Conservation (phyloP, 2,797 vertebrate genomes). For the Allobates femoralis region DNA sequence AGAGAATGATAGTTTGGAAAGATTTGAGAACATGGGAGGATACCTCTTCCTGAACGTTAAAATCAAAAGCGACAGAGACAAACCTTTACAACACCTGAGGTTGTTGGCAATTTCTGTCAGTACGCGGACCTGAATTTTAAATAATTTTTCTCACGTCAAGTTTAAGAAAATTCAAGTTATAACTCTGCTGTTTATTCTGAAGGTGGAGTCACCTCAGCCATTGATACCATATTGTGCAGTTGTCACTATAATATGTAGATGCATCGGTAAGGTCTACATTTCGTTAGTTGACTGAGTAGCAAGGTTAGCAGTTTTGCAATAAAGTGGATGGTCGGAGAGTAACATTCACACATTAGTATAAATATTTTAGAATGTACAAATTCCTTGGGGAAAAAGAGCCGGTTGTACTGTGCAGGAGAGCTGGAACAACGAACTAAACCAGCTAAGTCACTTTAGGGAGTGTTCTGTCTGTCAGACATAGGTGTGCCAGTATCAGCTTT, state of each 20-base stretch:
- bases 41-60: background rate
- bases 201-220: background rate
- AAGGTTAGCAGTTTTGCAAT: background rate
- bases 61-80: conserved; percentile 5
- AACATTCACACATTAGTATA: background rate
- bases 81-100: background rate
- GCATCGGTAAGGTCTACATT: background rate
- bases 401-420: background rate
- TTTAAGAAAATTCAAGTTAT: conserved; percentile 29
- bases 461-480: conserved; percentile 24
- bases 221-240: background rate
- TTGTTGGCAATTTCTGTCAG: conserved; percentile 20
- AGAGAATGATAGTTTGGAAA: background rate
- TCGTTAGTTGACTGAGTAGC: background rate
- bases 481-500: conserved; percentile 52
- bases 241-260: too few relatives aligned
- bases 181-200: background rate
- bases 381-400: conserved; percentile 39
- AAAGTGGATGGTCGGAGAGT: background rate
- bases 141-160: background rate
- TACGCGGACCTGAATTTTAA: background rate
- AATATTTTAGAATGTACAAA: conserved; percentile 32
- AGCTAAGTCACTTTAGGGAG: conserved; percentile 46
- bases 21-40: background rate
- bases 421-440: conserved; percentile 44